These are phyloP conservation scores for Nemoura dubitans DNA, from an alignment of 2,888 invertebrate species.

Conservation along the genomic window DNA sequence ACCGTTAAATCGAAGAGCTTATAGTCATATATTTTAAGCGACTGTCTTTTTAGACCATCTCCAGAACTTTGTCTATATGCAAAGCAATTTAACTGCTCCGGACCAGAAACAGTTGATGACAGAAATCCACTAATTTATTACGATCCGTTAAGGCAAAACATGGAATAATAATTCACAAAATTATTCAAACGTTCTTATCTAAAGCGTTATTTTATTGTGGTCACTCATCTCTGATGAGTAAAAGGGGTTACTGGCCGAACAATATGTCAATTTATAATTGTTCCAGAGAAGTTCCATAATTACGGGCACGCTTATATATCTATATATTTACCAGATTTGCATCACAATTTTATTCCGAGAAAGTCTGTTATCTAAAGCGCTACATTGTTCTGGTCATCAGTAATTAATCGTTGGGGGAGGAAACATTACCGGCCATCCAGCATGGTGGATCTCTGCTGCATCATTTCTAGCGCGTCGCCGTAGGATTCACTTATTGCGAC, in stretches of 20 bases:
- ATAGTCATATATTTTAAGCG: not conserved
- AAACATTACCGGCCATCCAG: not conserved
- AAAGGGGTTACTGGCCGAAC: not conserved
- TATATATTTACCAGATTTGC: not conserved
- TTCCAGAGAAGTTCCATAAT: not conserved
- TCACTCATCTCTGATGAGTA: not conserved
- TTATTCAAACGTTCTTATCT: not conserved
- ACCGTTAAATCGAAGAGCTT: not conserved
- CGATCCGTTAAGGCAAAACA: not conserved
- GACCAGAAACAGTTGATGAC: not conserved
- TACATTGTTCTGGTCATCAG: not conserved
- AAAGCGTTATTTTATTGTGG: slow-evolving; percentile 4
- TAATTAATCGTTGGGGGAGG: not conserved
- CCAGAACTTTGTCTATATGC: not conserved
- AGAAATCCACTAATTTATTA: not conserved
- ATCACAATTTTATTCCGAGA: not conserved
- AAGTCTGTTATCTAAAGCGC: not conserved
- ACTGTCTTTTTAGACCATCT: not conserved
- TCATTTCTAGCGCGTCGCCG: not conserved
- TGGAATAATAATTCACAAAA: not conserved
- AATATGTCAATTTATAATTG: not conserved
- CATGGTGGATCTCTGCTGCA: not conserved
- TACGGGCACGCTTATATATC: slow-evolving; percentile 1
- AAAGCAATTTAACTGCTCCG: not conserved
- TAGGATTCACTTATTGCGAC: not conserved